These are phyloP conservation scores for Cuculus canorus DNA, from an alignment of 2,797 vertebrate species.

Conservation along the genomic window DNA sequence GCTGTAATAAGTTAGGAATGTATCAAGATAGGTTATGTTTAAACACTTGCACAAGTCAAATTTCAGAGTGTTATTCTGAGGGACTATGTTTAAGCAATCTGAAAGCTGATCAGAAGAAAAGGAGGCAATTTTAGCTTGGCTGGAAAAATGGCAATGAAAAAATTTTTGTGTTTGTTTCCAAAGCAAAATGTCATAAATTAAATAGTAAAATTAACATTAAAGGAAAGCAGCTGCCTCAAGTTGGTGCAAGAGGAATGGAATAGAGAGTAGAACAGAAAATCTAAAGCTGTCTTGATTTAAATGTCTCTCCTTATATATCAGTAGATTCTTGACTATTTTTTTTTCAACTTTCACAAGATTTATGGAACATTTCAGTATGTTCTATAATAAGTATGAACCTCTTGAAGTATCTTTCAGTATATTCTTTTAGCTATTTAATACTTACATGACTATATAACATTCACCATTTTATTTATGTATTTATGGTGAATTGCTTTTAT, in stretches of 20 bases:
- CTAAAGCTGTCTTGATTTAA: neutral
- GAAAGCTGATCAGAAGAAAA: neutral
- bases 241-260: neutral
- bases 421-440: neutral
- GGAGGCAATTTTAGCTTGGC: neutral
- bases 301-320: neutral
- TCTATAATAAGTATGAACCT: neutral
- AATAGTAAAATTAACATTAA: neutral
- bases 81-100: neutral
- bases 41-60: neutral
- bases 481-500: neutral
- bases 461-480: too few species aligned
- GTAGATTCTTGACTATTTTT: neutral
- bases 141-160: neutral
- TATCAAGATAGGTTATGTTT: neutral
- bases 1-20: neutral
- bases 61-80: neutral
- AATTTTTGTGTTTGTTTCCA: slow-evolving; percentile 12
- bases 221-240: neutral
- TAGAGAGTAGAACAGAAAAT: neutral
- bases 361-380: neutral
- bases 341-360: neutral
- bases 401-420: neutral
- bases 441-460: neutral
- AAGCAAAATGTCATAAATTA: neutral